Evolutionary conservation across 2,888 invertebrate genomes (phyloP), one percentile per base, ranked within the genome.

Genomic region (Parasteatoda lunata): DNA sequence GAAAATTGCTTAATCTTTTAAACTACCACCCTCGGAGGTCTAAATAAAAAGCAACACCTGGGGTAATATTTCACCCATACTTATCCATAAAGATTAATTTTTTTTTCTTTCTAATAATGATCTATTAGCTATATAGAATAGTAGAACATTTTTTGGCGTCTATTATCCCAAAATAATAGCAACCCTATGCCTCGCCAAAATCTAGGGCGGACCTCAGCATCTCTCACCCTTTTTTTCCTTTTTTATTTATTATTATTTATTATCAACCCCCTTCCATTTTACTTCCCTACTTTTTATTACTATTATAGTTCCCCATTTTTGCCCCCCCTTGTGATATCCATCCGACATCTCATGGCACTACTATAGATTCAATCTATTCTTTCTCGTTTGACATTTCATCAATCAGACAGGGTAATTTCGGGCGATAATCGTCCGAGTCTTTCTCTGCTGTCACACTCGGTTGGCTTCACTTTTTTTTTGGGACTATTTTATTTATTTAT

Each of bases 381-480:
- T 86, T 65, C 79, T 70, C 66, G 80, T 52, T 52, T 82, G 86
- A 82, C 86, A 87, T 87, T 87, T 87, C 86, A 87, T 87, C 86
- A 87, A 87, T 87, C 86, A 87, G 78, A 47, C 81, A 75, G 86
- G 86, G 77, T 87, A 87, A 87, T 87, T 87, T 87, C 68, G 86
- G 30, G 85, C 81, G 86, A 87, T 87, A 87, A 87, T 87, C 86
- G 86, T 59, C 64, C 68, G 47, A 77, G 70, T 68, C 72, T 75
- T 77, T 70, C 80, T 64, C 59, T 69, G 54, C 79, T 84, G 84
- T 84, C 84, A 79, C 84, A 87, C 77, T 73, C 69, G 65, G 81
- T 78, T 82, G 86, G 80, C 73, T 78, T 68, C 84, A 75, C 68
- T 78, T 78, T 73, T 52, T 78, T 76, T 77, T 65, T 73, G 59